phyloP scores from a whole-genome alignment of 2,797 vertebrate species.

The Petrocephalus schoutedeni region DNA sequence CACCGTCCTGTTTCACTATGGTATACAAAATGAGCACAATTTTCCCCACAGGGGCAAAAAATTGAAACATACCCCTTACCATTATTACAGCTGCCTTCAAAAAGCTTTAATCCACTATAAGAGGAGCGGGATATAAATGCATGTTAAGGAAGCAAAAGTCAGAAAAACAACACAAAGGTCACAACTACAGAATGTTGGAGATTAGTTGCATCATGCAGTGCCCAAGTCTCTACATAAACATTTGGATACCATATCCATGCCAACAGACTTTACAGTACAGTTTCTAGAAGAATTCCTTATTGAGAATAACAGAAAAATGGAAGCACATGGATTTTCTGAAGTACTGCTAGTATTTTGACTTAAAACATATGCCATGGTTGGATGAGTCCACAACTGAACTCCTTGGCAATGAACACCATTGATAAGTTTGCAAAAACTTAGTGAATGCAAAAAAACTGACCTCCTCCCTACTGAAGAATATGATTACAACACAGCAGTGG shows the following conservation, averaged over 20 bases:
- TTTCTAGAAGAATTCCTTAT: not conserved
- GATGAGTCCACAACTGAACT: not conserved
- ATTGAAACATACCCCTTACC: not conserved
- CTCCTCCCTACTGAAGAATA: not conserved
- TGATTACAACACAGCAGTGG: not conserved
- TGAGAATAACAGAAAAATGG: not conserved
- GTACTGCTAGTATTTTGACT: not conserved
- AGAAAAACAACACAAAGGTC: not conserved
- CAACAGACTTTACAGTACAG: slow-evolving; percentile 1
- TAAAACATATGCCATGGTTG: not conserved
- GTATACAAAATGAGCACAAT: not conserved
- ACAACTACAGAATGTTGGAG: not conserved
- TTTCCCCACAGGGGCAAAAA: not conserved
- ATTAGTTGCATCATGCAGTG: not conserved
- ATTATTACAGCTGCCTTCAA: not conserved
- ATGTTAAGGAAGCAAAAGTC: not conserved
- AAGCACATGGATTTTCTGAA: slow-evolving; percentile 9
- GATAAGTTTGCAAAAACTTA: not conserved
- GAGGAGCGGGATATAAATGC: not conserved
- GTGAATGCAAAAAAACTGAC: not conserved
- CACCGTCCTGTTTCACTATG: not conserved
- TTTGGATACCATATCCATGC: not conserved
- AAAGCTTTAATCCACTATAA: not conserved
- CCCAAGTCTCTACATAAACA: not conserved
- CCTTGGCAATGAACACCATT: not conserved